Base-by-base conservation (phyloP, 2,113 vertebrate genomes). In the Cephalopterus ornatus region DNA sequence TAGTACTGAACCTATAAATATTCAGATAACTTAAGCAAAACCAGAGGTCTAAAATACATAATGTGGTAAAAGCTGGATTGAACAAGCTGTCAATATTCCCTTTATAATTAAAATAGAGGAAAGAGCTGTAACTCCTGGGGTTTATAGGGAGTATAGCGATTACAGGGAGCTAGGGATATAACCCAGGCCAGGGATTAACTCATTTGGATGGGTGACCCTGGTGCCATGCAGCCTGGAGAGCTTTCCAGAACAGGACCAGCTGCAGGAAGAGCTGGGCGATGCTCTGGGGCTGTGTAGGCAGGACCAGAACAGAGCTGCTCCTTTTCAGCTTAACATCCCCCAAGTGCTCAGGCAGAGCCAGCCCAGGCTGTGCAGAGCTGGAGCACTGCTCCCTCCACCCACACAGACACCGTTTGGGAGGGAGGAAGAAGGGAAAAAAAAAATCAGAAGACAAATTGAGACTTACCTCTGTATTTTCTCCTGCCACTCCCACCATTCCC, bases 331-430 rank as follows among this genome's bases (percentile, higher is more conserved):
- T 8, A 41, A 23, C 35, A 27, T 3, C 50, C 61, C n/a, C 23
- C 1, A 11, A 52, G 65, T 2, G 12, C 47, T 75, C 50, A 75
- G 80, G 74, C 94, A 85, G 65, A 55, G 37, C 52, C 71, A 89
- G 72, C 24, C 62, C 56, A 41, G 84, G 85, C 89, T 91, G 76
- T n/a, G 76, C 8, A 3, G 83, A 94, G 82, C 75, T 74, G 63
- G 19, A 73, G 47, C 7, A 9, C 66, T 58, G 89, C 88, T 92
- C 65, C 88, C 84, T 89, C 89, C 95, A 74, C 94, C 92, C 95
- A 90, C 59, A 10, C 9, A 22, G 41, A 55, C 63, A 63, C 50
- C 1, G 2, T 68, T 53, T 83, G n/a, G 33, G 76, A 92, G 44
- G 76, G 58, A 78, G 65, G 52, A 91, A 77, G 27, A 66, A 23